These are phyloP conservation scores for Theocolax elegans DNA, from an alignment of 1,140 invertebrate species.

Conservation along the genomic window DNA sequence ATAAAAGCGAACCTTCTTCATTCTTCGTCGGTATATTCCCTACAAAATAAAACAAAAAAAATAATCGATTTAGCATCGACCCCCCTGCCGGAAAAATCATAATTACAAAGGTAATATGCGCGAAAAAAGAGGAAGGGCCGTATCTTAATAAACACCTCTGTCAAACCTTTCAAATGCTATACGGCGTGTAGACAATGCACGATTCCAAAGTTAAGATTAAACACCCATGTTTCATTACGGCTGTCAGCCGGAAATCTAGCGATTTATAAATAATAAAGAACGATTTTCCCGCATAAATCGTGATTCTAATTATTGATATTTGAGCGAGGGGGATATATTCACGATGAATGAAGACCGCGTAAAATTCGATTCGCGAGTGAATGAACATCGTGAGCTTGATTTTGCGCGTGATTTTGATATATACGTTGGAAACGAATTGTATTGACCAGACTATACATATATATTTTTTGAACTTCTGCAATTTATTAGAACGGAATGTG, in stretches of 20 bases:
- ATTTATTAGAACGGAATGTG: conserved; percentile 18
- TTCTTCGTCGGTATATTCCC: too few species aligned
- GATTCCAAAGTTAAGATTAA: neutral
- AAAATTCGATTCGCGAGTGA: too few species aligned
- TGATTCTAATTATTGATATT: conserved; percentile 40
- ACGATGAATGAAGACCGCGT: too few species aligned
- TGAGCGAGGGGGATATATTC: too few species aligned
- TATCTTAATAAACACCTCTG: conserved; percentile 34
- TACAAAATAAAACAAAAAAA: neutral
- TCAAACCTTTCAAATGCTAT: conserved; percentile 6
- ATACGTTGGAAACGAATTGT: too few species aligned
- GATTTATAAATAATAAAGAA: conserved; percentile 1
- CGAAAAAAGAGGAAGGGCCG: too few species aligned
- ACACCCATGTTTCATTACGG: neutral
- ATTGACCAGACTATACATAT: too few species aligned
- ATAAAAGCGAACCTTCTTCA: too few species aligned
- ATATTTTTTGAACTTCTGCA: neutral
- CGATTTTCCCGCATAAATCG: conserved; percentile 17
- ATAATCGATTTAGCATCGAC: neutral
- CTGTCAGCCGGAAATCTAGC: conserved; percentile 10
- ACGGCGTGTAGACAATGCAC: neutral
- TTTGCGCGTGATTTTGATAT: too few species aligned
- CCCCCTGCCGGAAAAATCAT: conserved; percentile 19
- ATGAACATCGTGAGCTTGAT: conserved; percentile 23
- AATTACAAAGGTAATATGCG: too few species aligned